Evolutionary conservation across 2,797 vertebrate genomes (phyloP), one percentile per base, ranked within the genome.

Genomic region (Spondyliosoma cantharus): DNA sequence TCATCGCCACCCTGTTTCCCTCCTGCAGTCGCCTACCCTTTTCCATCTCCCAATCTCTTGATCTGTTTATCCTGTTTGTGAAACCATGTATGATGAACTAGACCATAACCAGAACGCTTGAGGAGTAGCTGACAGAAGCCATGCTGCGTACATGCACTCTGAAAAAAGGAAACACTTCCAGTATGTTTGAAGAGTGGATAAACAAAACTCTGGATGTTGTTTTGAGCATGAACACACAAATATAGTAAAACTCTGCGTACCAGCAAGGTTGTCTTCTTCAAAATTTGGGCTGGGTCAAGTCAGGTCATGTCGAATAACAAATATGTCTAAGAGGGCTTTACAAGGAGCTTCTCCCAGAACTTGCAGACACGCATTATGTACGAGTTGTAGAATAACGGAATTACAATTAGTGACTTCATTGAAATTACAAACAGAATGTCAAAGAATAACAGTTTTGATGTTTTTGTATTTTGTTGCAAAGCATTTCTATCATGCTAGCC

Each of bases 21-120:
- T 70, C 60, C 59, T 16, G 14, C 63, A 57, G 75, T 70, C 64
- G 17, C 80, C 45, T 11, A 62, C 54, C 53, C 15, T 72, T 87
- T 87, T 78, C 79, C 75, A 66, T 60, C 53, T 70, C 50, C 81
- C 78, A 85, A 89, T 92, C 86, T 78, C 43, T 48, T 56, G 19
- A 88, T 90, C 15, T 87, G 77, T 89, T 90, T 81, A 73, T 83
- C 67, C 82, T 63, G 54, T 72, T 52, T 74, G 68, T 59, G 62
- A 63, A 59, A 78, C 46, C 1, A 3, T 67, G 76, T 53, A n/a
- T 17, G 13, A 32, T 66, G 42, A 84, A 79, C 74, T 61, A 71
- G 73, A 58, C 43, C 60, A 37, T 14, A 20, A 43, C 5, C 25
- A 22, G 69, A 69, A 62, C 15, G 17, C 29, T 49, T 65, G 2